Conservation (phyloP, 2,797 vertebrate genomes). For the Choloepus didactylus region DNA sequence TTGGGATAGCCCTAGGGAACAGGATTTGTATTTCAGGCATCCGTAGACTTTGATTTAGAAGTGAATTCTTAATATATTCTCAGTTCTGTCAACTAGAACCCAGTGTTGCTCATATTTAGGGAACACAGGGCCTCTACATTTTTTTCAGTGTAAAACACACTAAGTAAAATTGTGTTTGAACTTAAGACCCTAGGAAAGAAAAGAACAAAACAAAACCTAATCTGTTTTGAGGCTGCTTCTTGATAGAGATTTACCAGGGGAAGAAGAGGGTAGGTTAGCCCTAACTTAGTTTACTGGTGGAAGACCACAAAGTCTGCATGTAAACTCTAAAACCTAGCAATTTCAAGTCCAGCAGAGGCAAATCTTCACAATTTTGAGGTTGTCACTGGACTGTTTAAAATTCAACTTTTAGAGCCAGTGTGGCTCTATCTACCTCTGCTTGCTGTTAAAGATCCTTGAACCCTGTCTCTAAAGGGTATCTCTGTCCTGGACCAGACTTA, state of each 20-base stretch:
- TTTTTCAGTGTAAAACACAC: neutral
- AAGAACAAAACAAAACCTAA: neutral
- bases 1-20: neutral
- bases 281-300: neutral
- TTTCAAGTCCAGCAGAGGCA: neutral
- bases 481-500: neutral
- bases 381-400: neutral
- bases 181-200: neutral
- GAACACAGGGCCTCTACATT: neutral
- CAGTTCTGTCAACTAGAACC: neutral
- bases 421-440: neutral
- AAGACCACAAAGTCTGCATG: neutral
- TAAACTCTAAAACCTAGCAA: neutral
- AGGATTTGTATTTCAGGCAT: constrained; percentile 21
- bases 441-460: neutral
- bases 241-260: neutral
- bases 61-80: neutral
- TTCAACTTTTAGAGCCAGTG: neutral
- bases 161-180: neutral
- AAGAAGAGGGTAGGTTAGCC: neutral
- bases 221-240: neutral
- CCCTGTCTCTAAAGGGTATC: neutral
- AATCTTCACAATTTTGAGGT: neutral
- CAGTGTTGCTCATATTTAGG: neutral
- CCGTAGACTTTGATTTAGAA: neutral